phyloP scores from a whole-genome alignment of 2,797 vertebrate genomes.

The Aplochiton taeniatus region DNA sequence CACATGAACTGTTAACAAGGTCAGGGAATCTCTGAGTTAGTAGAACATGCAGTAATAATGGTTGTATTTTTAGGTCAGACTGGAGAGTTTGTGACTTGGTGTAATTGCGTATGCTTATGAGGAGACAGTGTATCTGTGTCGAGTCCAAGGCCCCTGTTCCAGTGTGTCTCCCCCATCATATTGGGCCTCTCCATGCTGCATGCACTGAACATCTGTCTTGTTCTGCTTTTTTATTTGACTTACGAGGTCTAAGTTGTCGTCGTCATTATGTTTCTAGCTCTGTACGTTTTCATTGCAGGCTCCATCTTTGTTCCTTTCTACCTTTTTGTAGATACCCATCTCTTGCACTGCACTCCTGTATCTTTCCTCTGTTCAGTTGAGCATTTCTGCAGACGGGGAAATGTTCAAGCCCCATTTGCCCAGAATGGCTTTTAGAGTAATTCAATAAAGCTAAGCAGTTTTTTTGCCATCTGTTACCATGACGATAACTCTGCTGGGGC shows the following conservation, averaged over 20 bases:
- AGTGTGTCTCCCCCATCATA: conserved; percentile 22
- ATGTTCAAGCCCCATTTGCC: conserved; percentile 70
- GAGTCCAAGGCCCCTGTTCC: conserved; percentile 39
- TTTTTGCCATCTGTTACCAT: conserved; percentile 76
- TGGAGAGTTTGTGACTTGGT: conserved; percentile 42
- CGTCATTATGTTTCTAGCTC: not conserved
- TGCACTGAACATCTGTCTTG: too few relatives aligned
- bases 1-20: too few relatives aligned
- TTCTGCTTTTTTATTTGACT: not conserved
- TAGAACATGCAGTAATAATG: too few relatives aligned
- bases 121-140: conserved; percentile 49
- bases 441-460: conserved; percentile 69
- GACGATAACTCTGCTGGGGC: conserved; percentile 66
- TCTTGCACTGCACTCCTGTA: conserved; percentile 6
- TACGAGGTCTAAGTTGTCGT: not conserved
- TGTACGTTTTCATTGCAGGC: conserved; percentile 14
- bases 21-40: too few relatives aligned
- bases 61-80: conserved; percentile 17
- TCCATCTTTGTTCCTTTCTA: conserved; percentile 8
- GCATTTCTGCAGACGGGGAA: conserved; percentile 43
- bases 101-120: conserved; percentile 49
- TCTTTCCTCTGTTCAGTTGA: conserved; percentile 28
- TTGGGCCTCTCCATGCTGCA: too few relatives aligned
- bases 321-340: not conserved
- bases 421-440: conserved; percentile 67